Base-by-base conservation (phyloP, 2,888 invertebrate species). In the Cyaniris semiargus region DNA sequence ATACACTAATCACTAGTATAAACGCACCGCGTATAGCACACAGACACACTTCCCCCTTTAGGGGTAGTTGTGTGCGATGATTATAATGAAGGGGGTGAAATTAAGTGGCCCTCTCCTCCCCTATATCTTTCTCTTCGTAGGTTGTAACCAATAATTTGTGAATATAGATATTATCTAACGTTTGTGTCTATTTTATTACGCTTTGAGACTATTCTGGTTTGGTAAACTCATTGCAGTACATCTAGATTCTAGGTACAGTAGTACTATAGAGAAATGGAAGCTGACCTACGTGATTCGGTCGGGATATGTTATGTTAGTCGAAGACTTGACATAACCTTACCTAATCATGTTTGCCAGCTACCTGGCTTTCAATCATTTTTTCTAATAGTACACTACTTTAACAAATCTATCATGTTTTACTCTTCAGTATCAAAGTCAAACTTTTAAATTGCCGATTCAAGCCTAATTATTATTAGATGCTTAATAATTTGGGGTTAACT, bases 11-110 rank as follows among this genome's bases (percentile, higher is more conserved):
- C 93, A 93, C 92, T 91, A 90, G 90, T 92, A 91, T 91, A 91
- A 90, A 90, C 90, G 89, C 86, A 71, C 60, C 38, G 23, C 31
- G 77, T 77, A 77, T 27, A 66, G 86, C 85, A 92, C 85, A 89
- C 85, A 83, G 74, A 23, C 7, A 27, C 44, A 23, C n/a, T 18
- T 31, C 66, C 27, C 66, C 66, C 27, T 15, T 23, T 80, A 79
- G 31, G 76, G 27, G 81, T 89, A 86, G 86, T 85, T 86, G 80
- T 91, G 91, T 93, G 91, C 89, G 92, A 87, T 91, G 90, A 92
- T 93, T 93, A 93, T 94, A 93, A 93, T 93, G 93, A 93, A 90
- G 90, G 93, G 93, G 93, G 93, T 90, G 91, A 91, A 92, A 93
- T 93, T 93, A 94, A 94, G 93, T 94, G 94, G 90, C 91, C 91